phyloP scores from a whole-genome alignment of 1,140 invertebrate species.

The Solenopsis invicta region DNA sequence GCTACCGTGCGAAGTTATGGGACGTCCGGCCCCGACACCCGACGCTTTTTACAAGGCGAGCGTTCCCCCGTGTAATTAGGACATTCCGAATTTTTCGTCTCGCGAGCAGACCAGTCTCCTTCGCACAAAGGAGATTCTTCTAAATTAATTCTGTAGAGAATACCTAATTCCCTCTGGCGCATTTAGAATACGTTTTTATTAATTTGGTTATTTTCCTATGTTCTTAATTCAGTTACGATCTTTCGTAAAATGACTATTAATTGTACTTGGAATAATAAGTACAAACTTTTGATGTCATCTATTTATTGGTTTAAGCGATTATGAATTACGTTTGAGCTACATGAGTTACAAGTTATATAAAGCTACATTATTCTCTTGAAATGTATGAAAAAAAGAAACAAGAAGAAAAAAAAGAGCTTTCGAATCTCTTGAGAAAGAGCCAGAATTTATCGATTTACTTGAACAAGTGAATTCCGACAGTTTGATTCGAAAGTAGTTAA shows the following conservation, averaged over 20 bases:
- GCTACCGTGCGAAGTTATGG: constrained; percentile 44
- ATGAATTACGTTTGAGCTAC: neutral
- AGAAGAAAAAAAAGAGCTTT: too few relatives aligned
- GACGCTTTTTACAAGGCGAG: constrained; percentile 47
- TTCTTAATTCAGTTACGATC: neutral
- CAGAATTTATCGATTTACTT: neutral
- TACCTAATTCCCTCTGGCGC: neutral
- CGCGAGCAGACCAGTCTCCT: neutral
- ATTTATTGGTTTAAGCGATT: neutral
- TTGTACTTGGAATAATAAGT: neutral
- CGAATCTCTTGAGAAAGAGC: neutral
- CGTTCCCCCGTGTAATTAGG: constrained; percentile 51
- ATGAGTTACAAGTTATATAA: neutral
- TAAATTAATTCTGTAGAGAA: neutral
- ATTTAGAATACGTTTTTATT: neutral
- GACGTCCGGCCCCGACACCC: neutral
- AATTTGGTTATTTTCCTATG: neutral
- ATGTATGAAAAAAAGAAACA: too few relatives aligned
- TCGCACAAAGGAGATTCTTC: neutral
- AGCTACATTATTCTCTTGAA: neutral
- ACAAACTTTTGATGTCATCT: neutral
- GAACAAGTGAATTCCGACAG: neutral
- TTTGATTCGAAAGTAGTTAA: constrained; percentile 4
- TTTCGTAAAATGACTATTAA: neutral
- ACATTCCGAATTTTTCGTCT: constrained; percentile 31